Evolutionary conservation across 2,888 invertebrate genomes (phyloP).

Genomic region (Catocala nupta): DNA sequence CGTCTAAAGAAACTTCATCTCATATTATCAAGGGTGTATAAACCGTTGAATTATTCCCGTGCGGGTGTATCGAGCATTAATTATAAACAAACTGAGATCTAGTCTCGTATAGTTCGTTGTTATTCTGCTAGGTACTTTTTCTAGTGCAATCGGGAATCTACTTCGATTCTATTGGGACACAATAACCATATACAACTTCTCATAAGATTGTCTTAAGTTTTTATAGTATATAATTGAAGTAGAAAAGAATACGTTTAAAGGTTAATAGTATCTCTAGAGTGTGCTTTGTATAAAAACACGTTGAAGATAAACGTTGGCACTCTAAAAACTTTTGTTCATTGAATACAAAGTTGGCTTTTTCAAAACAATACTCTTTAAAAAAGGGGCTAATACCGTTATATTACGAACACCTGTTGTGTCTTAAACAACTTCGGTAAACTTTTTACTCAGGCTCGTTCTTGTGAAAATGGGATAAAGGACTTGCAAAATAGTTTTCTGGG

Average conservation of each 20-base stretch:
- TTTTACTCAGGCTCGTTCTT: slow-evolving; percentile 76
- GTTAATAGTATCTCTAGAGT: slow-evolving; percentile 32
- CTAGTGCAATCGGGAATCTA: slow-evolving; percentile 38
- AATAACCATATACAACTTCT: slow-evolving; percentile 20
- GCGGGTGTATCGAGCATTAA: slow-evolving; percentile 79
- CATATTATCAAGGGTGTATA: slow-evolving; percentile 84
- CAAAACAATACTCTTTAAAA: slow-evolving; percentile 51
- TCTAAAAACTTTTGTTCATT: slow-evolving; percentile 54
- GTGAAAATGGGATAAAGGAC: slow-evolving; percentile 84
- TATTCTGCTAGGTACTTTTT: slow-evolving; percentile 46
- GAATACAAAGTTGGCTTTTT: slow-evolving; percentile 59
- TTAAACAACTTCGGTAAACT: slow-evolving; percentile 76
- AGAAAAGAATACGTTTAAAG: slow-evolving; percentile 24
- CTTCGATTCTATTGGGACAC: slow-evolving; percentile 32
- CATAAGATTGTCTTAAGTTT: slow-evolving; percentile 18
- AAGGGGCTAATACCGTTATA: slow-evolving; percentile 72
- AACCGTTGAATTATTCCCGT: slow-evolving; percentile 81
- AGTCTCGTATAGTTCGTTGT: slow-evolving; percentile 61
- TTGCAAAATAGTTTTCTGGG: slow-evolving; percentile 83
- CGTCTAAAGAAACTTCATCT: slow-evolving; percentile 85
- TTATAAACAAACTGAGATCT: slow-evolving; percentile 77
- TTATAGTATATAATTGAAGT: slow-evolving; percentile 16
- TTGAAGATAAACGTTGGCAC: slow-evolving; percentile 43
- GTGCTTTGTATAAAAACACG: slow-evolving; percentile 30
- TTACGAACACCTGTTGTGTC: slow-evolving; percentile 83